Conservation (phyloP, 2,888 invertebrate species). For the Tetrapedia diversipes region DNA sequence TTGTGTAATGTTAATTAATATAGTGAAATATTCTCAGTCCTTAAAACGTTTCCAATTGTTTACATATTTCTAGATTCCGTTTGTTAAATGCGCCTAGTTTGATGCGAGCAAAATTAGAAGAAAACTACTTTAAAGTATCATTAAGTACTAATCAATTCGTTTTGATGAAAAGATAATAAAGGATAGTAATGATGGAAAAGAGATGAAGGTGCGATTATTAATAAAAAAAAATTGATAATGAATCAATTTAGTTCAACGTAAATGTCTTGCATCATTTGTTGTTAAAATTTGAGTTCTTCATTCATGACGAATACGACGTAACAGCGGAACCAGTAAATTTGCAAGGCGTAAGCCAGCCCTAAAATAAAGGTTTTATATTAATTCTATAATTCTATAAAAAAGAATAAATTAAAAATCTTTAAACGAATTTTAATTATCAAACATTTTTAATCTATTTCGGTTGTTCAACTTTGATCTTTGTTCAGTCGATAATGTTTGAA, state of each 20-base stretch:
- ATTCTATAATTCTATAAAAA: neutral
- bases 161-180: neutral
- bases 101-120: slow-evolving; percentile 2
- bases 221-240: neutral
- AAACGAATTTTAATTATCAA: no score
- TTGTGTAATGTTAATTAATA: neutral
- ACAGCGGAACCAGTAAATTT: slow-evolving; percentile 84
- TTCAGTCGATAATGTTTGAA: no score
- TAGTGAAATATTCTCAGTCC: slow-evolving; percentile 5
- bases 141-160: slow-evolving; percentile 11
- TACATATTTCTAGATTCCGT: neutral
- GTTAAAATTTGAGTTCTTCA: slow-evolving; percentile 2
- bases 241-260: slow-evolving; percentile 15
- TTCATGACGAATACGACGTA: slow-evolving; percentile 71
- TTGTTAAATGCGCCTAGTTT: neutral
- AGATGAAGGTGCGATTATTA: neutral
- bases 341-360: slow-evolving; percentile 85
- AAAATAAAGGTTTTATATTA: slow-evolving; percentile 64
- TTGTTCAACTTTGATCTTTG: no score
- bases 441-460: no score
- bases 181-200: neutral
- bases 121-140: neutral
- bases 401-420: neutral
- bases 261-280: slow-evolving; percentile 1
- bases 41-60: neutral